These are phyloP conservation scores for Oryzias javanicus DNA, from an alignment of 2,113 vertebrate species.

Conservation along the genomic window DNA sequence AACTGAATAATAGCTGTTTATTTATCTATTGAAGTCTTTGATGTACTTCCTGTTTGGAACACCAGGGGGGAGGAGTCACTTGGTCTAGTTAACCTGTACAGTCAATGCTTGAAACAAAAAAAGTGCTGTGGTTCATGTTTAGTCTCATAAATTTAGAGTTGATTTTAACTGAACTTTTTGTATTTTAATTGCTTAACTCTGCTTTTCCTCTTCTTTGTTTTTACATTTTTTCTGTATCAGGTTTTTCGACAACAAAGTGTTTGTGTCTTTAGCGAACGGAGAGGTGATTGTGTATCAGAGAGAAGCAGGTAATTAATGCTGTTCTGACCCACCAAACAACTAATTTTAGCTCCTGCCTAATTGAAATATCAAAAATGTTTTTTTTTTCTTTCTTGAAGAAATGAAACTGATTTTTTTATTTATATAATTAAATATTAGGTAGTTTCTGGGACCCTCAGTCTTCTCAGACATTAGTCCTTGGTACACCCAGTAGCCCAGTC, in stretches of 20 bases:
- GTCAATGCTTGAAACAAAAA: background rate
- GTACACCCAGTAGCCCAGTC: slow-evolving; percentile 85
- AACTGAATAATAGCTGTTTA: no score
- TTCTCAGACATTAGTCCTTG: slow-evolving; percentile 86
- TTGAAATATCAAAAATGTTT: no score
- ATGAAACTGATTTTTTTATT: background rate
- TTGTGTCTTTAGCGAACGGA: slow-evolving; percentile 93
- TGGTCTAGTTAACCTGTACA: no score
- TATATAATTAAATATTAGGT: slow-evolving; percentile 70
- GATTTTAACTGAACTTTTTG: background rate
- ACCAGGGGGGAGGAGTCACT: no score
- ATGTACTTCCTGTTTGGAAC: no score
- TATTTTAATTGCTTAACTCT: background rate
- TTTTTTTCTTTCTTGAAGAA: no score
- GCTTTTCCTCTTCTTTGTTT: background rate
- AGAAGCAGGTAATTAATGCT: slow-evolving; percentile 83
- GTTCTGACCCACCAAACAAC: no score
- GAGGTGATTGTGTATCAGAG: slow-evolving; percentile 94
- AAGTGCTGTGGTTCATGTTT: background rate
- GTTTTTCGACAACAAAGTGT: slow-evolving; percentile 96
- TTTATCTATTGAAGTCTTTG: no score
- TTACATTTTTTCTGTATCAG: slow-evolving; percentile 58
- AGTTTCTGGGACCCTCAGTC: slow-evolving; percentile 98
- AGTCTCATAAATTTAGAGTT: background rate
- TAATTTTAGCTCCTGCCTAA: no score